These are phyloP conservation scores for Fratercula arctica DNA, from an alignment of 2,797 vertebrate species.

Conservation along the genomic window DNA sequence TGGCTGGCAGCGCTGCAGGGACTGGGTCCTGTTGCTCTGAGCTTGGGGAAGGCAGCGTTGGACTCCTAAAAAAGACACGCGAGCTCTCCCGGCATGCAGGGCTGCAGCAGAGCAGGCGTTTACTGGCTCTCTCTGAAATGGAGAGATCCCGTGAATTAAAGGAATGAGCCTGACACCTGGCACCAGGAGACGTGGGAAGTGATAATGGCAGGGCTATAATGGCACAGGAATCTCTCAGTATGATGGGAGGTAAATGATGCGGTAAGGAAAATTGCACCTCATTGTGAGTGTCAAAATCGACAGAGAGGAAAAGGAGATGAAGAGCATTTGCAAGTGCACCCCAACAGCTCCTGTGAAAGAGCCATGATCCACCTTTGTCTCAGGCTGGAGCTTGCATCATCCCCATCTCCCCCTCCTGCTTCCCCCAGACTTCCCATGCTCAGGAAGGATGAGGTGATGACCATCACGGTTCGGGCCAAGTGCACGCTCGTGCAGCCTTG, in stretches of 20 bases:
- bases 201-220: not conserved
- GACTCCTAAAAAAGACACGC: not conserved
- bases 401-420: no score
- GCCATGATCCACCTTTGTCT: not conserved
- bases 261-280: not conserved
- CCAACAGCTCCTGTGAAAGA: not conserved
- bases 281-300: not conserved
- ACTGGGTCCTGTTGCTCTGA: accelerated
- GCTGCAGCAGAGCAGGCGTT: not conserved
- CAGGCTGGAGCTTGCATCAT: accelerated
- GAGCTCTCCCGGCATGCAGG: not conserved
- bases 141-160: not conserved
- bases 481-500: not conserved
- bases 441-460: not conserved
- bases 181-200: not conserved
- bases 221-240: not conserved
- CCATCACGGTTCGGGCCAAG: no score
- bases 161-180: not conserved
- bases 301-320: not conserved
- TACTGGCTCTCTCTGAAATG: not conserved
- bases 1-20: not conserved
- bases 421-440: not conserved
- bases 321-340: not conserved
- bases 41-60: not conserved
- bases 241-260: not conserved